Percentiles rank a stretch among this genome's conserved stretches.
Evolutionary conservation across 2,113 vertebrate species (phyloP).

Genomic region (Sciurus niger): DNA sequence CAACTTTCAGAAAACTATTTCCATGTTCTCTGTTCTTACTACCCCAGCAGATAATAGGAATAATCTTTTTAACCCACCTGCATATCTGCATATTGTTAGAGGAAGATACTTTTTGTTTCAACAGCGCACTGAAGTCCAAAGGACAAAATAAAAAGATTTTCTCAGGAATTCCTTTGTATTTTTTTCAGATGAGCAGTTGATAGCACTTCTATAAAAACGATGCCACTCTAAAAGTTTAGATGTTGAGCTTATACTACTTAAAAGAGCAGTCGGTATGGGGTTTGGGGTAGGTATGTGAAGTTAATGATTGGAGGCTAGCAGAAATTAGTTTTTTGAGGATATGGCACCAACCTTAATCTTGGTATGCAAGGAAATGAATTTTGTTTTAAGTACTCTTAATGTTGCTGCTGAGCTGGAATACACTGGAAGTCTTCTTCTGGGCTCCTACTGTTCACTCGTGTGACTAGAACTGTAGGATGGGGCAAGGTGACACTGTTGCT

Average conservation of each 20-base stretch:
- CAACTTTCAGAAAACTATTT: conserved; percentile 14
- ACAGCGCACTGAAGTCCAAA: neutral
- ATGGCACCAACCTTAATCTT: neutral
- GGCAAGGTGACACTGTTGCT: neutral
- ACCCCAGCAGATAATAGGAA: neutral
- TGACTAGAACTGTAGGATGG: neutral
- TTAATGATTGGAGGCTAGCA: neutral
- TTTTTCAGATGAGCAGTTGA: neutral
- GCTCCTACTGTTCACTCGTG: neutral
- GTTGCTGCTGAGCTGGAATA: neutral
- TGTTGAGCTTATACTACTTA: neutral
- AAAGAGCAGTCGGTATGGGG: neutral
- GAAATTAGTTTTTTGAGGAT: conserved; percentile 26
- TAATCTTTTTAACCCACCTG: neutral
- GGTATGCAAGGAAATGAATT: neutral
- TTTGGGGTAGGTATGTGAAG: neutral
- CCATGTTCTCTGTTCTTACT: neutral
- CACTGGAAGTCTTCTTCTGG: neutral
- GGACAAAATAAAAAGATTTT: conserved; percentile 29
- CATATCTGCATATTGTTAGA: neutral
- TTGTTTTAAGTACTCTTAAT: neutral
- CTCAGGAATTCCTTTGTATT: neutral
- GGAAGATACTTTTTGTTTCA: conserved; percentile 44
- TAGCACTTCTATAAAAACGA: neutral
- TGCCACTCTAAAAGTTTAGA: neutral